A percentile compares a stretch with the other conserved stretches of the same genome.
Conservation (phyloP, 2,113 vertebrate genomes). For the Lepus europaeus region DNA sequence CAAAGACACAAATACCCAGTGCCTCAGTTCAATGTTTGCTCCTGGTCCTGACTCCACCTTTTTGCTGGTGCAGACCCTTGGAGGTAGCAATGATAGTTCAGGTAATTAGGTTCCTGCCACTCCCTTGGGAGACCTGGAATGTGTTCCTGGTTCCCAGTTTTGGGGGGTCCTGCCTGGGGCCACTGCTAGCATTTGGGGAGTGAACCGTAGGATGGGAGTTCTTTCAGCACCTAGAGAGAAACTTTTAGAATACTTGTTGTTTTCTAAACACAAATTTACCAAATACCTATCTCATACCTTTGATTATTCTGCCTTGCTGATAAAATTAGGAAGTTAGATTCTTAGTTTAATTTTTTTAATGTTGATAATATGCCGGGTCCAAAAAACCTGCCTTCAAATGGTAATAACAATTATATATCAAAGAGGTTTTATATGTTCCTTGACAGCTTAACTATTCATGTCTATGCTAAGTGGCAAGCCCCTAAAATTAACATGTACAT, state of each 20-base stretch:
- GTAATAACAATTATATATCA: not conserved
- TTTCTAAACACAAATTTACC: not conserved
- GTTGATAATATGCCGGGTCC: not conserved
- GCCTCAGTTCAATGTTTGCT: too few species aligned
- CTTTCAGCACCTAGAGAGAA: not conserved
- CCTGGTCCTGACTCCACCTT: too few species aligned
- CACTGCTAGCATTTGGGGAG: too few species aligned
- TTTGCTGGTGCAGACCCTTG: too few species aligned
- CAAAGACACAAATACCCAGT: too few species aligned
- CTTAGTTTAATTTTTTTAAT: not conserved
- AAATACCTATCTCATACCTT: constrained; percentile 37
- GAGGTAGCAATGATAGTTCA: too few species aligned
- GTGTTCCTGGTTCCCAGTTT: too few species aligned
- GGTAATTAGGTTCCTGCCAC: too few species aligned
- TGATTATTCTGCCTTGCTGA: constrained; percentile 30
- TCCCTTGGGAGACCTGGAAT: too few species aligned
- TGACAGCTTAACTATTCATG: not conserved
- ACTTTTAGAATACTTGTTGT: constrained; percentile 27
- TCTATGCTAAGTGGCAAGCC: not conserved
- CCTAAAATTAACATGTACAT: constrained; percentile 11
- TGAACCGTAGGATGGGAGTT: too few species aligned
- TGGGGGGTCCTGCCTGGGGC: too few species aligned
- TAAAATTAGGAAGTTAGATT: constrained; percentile 51
- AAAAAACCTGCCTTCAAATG: constrained; percentile 6
- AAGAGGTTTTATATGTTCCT: not conserved